Conservation (phyloP, 2,113 vertebrate species). For the Cynoglossus semilaevis region DNA sequence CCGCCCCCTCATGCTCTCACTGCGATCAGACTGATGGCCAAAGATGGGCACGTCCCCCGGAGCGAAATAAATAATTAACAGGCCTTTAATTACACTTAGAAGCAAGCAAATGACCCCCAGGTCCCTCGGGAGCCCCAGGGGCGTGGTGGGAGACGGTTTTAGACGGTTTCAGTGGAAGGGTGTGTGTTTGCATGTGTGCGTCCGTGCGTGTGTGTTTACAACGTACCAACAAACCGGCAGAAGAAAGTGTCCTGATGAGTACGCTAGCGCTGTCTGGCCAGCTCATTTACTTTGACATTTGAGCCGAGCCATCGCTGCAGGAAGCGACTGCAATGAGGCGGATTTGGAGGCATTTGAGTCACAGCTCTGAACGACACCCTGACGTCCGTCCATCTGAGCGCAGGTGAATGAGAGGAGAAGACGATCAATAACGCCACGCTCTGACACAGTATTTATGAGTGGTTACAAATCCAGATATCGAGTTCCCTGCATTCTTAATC, state of each 20-base stretch:
- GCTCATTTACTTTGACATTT: conserved; percentile 75
- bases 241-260: conserved; percentile 52
- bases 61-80: conserved; percentile 75
- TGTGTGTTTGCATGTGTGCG: conserved; percentile 2
- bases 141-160: conserved; percentile 7
- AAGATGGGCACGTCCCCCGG: conserved; percentile 40
- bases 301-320: conserved; percentile 44
- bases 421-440: conserved; percentile 51
- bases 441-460: conserved; percentile 60
- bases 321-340: conserved; percentile 37
- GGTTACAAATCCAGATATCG: conserved; percentile 49
- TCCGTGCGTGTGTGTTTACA: not conserved
- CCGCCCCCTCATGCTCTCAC: conserved; percentile 45
- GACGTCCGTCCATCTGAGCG: conserved; percentile 47
- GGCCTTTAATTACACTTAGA: conserved; percentile 75
- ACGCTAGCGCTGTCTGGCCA: conserved; percentile 37
- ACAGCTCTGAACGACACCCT: conserved; percentile 37
- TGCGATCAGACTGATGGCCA: conserved; percentile 57
- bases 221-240: conserved; percentile 37
- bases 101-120: conserved; percentile 64
- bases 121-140: conserved; percentile 34
- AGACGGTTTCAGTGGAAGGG: not conserved
- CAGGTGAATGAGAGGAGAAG: conserved; percentile 55
- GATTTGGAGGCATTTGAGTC: conserved; percentile 39
- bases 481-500: conserved; percentile 53